Base-by-base conservation (phyloP, 2,113 vertebrate genomes). In the Pygoscelis adeliae region DNA sequence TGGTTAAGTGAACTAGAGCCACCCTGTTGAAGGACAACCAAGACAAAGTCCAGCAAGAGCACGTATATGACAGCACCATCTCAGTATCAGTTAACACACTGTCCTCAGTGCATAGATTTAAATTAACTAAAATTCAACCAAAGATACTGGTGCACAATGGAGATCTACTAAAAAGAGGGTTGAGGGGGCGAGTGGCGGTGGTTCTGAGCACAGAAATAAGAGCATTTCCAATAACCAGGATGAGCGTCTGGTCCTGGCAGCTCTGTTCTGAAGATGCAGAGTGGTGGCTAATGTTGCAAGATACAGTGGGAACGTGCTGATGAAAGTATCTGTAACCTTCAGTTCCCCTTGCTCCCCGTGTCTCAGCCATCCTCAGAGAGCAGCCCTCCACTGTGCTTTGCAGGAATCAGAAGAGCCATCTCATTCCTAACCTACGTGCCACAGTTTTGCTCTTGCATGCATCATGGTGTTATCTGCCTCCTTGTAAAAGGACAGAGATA, bases 401-500 rank as follows among this genome's bases (percentile, higher is more conserved):
- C 36, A 82, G 67, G 61, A 92, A 78, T 38, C 49, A 66, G 56
- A 77, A 82, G 42, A 87, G 14, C 15, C 20, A 69, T 71, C 69
- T 78, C 0, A 0, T 42, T 85, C 40, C 58, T 72, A 72, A 91
- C 56, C 61, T 87, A 13, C 0, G 0, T 61, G 69, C 56, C 63
- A 58, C 18, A 15, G 15, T 40, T 46, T 50, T 16, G 42, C 40
- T 90, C 61, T 63, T 73, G 78, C 46, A 40, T 30, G 42, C 69
- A 80, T 78, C 62, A 67, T 3, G 0, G 46, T 63, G 38, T 91
- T 93, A 94, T 86, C 94, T 91, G 26, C 72, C 81, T 95, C 87
- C 82, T 86, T 93, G 89, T 40, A 27, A 73, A 89, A 93, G 66
- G 78, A 91, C 78, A 63, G 74, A 94, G 96, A 94, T 91, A 93